Base-by-base conservation (phyloP, 2,888 invertebrate genomes). In the Luperina nickerlii region DNA sequence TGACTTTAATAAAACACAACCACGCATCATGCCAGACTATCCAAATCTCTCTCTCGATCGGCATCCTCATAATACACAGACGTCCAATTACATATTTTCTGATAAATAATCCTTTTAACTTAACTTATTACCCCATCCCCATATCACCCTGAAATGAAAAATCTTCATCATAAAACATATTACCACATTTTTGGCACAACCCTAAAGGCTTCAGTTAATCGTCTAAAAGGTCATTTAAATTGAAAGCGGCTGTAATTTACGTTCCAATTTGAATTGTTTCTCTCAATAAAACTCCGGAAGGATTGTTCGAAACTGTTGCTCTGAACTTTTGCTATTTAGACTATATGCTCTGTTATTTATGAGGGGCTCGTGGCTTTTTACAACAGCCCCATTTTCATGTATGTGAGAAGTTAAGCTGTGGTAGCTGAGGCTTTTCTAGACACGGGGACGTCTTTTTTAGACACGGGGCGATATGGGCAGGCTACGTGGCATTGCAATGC, bases 181-280 rank as follows among this genome's bases (percentile, higher is more conserved):
- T 9, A 48, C 57, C 45, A 48, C 77, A 65, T 81, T 83, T 11
- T 83, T 11, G 76, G 78, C 9, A 66, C 81, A 81, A 7, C 81
- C 81, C 81, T 81, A 69, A 76, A 57, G n/a, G 82, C 76, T 54
- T 68, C 89, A 87, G 82, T 91, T 90, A 88, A 89, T 89, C 87
- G 88, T 80, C 87, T 89, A 86, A 89, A 89, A 87, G 88, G 90
- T 90, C 89, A 88, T 91, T 91, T 89, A 87, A 89, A 87, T 84
- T 87, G 89, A 87, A 87, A 88, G 81, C 88, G 76, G 76, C 74
- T 68, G 88, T 90, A 91, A 92, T 91, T 89, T 87, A 87, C 85
- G 88, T 89, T 89, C 87, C 89, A 88, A 88, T 90, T 89, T 82
- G 87, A 88, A 91, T 88, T 87, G 90, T 89, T 89, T 87, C 88